These are phyloP conservation scores for Loris lydekkerianus DNA, from an alignment of 2,797 vertebrate species.

Conservation along the genomic window DNA sequence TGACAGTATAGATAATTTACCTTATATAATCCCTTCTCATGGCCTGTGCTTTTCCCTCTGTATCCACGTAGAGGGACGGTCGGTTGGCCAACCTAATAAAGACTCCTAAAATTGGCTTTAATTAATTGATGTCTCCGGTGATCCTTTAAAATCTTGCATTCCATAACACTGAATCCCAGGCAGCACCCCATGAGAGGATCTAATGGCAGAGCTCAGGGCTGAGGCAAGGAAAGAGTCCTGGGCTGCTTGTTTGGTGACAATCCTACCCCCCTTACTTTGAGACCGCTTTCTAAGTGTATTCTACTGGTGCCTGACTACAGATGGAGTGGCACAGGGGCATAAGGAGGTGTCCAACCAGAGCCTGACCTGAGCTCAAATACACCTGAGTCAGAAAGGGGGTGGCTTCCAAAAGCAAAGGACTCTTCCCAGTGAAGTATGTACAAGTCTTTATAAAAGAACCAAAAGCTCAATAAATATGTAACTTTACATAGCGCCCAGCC, in stretches of 20 bases:
- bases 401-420: slow-evolving; percentile 62
- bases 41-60: no score
- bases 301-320: background rate
- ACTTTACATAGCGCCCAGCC: slow-evolving; percentile 66
- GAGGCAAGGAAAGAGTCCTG: background rate
- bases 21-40: no score
- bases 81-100: no score
- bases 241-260: background rate
- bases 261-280: background rate
- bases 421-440: slow-evolving; percentile 62
- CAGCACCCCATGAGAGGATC: background rate
- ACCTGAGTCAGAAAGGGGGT: no score
- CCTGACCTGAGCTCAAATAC: background rate
- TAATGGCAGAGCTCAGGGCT: background rate
- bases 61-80: no score
- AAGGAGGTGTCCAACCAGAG: background rate
- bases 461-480: slow-evolving; percentile 85
- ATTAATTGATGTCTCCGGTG: no score
- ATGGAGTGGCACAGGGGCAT: background rate
- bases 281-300: background rate
- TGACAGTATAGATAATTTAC: no score
- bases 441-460: slow-evolving; percentile 84
- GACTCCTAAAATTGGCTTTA: no score
- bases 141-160: no score
- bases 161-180: no score